phyloP scores from a whole-genome alignment of 2,888 invertebrate genomes.

The Drosophila suboccidentalis region DNA sequence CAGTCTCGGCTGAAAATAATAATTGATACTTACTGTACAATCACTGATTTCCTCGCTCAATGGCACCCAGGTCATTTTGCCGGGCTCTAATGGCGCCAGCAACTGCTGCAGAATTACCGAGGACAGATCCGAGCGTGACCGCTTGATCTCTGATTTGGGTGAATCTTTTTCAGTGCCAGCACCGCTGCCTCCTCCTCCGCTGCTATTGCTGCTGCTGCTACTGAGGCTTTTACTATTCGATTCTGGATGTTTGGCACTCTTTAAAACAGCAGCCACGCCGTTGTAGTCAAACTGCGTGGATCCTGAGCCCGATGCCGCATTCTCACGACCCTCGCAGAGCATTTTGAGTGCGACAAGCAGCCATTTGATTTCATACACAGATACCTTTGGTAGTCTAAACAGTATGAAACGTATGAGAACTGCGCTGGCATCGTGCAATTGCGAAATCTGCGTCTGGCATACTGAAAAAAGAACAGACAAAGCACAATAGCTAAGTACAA shows the following conservation, averaged over 20 bases:
- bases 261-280: slow-evolving; percentile 91
- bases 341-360: slow-evolving; percentile 90
- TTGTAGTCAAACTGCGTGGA: slow-evolving; percentile 89
- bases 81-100: slow-evolving; percentile 89
- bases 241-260: slow-evolving; percentile 90
- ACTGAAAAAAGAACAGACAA: slow-evolving; percentile 86
- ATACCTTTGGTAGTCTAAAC: slow-evolving; percentile 84
- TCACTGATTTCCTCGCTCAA: slow-evolving; percentile 86
- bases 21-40: slow-evolving; percentile 83
- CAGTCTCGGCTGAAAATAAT: background rate
- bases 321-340: slow-evolving; percentile 88
- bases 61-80: slow-evolving; percentile 86
- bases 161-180: slow-evolving; percentile 87
- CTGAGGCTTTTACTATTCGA: slow-evolving; percentile 85
- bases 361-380: slow-evolving; percentile 86
- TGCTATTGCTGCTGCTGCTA: slow-evolving; percentile 76
- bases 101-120: slow-evolving; percentile 91
- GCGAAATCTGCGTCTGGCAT: slow-evolving; percentile 89
- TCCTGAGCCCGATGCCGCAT: slow-evolving; percentile 28
- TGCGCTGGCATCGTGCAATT: slow-evolving; percentile 89
- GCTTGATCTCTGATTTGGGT: slow-evolving; percentile 87
- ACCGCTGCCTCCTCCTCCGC: slow-evolving; percentile 26
- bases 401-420: slow-evolving; percentile 90
- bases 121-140: slow-evolving; percentile 90
- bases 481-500: slow-evolving; percentile 7